phyloP scores from a whole-genome alignment of 2,888 invertebrate genomes.

The Pogonocherus hispidulus region DNA sequence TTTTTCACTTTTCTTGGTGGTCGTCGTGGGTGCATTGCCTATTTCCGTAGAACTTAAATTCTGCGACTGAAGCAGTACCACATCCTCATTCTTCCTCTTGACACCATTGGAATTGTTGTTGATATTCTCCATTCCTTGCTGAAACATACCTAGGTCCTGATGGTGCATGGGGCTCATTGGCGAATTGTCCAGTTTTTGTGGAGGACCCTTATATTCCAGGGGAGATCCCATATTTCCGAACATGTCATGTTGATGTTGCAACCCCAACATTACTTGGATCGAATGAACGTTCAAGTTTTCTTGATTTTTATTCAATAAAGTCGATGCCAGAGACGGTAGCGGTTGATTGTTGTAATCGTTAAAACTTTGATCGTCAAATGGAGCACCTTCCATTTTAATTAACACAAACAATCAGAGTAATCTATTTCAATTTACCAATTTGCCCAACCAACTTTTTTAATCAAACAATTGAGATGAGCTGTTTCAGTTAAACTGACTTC shows the following conservation, averaged over 20 bases:
- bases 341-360: slow-evolving; percentile 79
- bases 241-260: slow-evolving; percentile 70
- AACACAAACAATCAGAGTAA: slow-evolving; percentile 63
- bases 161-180: slow-evolving; percentile 63
- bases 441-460: slow-evolving; percentile 54
- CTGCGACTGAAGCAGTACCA: slow-evolving; percentile 68
- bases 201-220: slow-evolving; percentile 68
- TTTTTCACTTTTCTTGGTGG: slow-evolving; percentile 77
- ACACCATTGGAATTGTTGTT: slow-evolving; percentile 54
- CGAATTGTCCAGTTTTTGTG: slow-evolving; percentile 68
- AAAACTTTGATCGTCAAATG: slow-evolving; percentile 86
- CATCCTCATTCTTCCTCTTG: slow-evolving; percentile 66
- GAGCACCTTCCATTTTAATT: slow-evolving; percentile 75
- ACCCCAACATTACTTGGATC: slow-evolving; percentile 79
- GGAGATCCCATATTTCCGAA: slow-evolving; percentile 69
- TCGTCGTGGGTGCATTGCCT: slow-evolving; percentile 66
- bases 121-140: slow-evolving; percentile 59
- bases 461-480: slow-evolving; percentile 57
- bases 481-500: slow-evolving; percentile 65
- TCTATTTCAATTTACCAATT: slow-evolving; percentile 60
- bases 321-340: slow-evolving; percentile 66
- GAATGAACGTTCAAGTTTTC: slow-evolving; percentile 74
- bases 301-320: slow-evolving; percentile 63
- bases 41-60: slow-evolving; percentile 66
- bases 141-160: slow-evolving; percentile 66